phyloP scores from a whole-genome alignment of 2,113 vertebrate species.

The Felis chaus region DNA sequence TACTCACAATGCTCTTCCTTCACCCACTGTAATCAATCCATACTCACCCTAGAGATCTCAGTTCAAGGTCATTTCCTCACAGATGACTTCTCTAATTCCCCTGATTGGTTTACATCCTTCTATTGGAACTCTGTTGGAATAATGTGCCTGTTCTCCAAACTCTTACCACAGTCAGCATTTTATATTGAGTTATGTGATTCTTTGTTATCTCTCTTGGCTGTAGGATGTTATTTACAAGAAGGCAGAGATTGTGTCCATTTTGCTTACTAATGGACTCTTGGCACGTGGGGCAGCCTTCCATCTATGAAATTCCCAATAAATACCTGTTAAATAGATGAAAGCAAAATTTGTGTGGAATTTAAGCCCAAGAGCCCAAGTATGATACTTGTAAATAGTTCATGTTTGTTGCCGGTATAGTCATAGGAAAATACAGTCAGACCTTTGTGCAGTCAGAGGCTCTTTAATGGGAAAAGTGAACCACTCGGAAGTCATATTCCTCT shows the following conservation, averaged over 20 bases:
- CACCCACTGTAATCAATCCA: not conserved
- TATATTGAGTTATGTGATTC: not conserved
- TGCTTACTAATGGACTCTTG: not conserved
- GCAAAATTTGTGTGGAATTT: not conserved
- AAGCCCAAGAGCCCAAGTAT: not conserved
- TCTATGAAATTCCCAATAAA: not conserved
- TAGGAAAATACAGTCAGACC: not conserved
- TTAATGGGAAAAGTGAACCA: not conserved
- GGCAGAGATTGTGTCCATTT: not conserved
- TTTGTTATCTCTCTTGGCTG: not conserved
- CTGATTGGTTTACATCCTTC: not conserved
- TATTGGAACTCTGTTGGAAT: not conserved
- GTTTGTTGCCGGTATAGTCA: not conserved
- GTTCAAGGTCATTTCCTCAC: not conserved
- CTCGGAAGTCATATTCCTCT: not conserved
- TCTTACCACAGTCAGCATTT: not conserved
- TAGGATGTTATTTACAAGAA: not conserved
- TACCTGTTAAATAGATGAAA: slow-evolving; percentile 30
- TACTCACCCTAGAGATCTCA: not conserved
- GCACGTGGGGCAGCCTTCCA: not conserved
- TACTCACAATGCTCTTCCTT: not conserved
- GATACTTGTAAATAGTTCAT: not conserved
- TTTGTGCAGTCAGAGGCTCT: not conserved
- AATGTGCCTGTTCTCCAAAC: not conserved
- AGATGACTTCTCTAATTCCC: not conserved